phyloP scores from a whole-genome alignment of 2,113 vertebrate species.

The Emydocephalus ijimae region DNA sequence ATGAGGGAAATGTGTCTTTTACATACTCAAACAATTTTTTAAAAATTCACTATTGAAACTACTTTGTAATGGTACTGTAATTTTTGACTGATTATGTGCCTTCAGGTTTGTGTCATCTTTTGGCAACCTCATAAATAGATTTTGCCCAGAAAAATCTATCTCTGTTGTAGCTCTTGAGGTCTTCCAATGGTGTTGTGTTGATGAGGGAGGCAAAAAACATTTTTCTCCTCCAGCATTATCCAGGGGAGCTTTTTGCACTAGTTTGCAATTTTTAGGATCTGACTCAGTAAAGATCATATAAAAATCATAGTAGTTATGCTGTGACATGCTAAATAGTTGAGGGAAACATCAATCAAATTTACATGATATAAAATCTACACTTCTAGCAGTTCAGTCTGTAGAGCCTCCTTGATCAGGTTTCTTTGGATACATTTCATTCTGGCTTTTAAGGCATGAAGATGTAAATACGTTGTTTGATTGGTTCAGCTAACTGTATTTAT shows the following conservation, averaged over 20 bases:
- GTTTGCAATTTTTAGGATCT: neutral
- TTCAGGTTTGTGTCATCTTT: neutral
- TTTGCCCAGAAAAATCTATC: neutral
- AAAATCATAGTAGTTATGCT: neutral
- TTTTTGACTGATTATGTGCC: neutral
- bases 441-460: neutral
- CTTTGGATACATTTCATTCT: neutral
- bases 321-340: neutral
- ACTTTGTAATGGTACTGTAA: neutral
- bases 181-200: neutral
- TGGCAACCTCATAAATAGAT: neutral
- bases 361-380: neutral
- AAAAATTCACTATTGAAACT: neutral
- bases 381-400: neutral
- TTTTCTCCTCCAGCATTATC: neutral
- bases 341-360: neutral
- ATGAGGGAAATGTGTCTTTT: neutral
- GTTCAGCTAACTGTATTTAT: neutral
- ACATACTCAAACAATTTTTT: neutral
- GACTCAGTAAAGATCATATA: neutral
- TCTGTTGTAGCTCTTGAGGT: neutral
- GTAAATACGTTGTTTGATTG: neutral
- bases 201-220: neutral
- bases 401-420: neutral
- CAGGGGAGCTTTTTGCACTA: neutral